Evolutionary conservation across 2,113 vertebrate genomes (phyloP).

Genomic region (Leptocoma aspasia): DNA sequence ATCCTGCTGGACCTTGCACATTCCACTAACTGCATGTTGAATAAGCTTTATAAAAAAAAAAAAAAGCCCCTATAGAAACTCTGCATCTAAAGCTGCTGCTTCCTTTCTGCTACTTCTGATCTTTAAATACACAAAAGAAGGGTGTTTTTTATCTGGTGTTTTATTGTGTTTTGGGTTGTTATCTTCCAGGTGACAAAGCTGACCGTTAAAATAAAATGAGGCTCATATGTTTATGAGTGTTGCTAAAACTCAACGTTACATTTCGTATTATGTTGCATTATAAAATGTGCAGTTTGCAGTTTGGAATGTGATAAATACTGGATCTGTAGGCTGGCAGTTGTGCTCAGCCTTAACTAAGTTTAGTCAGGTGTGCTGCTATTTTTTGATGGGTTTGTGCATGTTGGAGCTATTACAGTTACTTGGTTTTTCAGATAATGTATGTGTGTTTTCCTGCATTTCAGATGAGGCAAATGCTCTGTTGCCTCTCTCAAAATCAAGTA

Average conservation of each 20-base stretch:
- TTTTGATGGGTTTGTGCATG: background rate
- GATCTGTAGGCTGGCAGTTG: background rate
- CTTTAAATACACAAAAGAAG: background rate
- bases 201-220: background rate
- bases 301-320: background rate
- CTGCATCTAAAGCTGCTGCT: background rate
- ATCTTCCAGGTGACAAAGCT: background rate
- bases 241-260: background rate
- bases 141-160: background rate
- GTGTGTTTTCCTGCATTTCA: background rate
- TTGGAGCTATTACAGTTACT: background rate
- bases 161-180: background rate
- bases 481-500: background rate
- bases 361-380: background rate
- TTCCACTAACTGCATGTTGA: background rate
- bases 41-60: background rate
- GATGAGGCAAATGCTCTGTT: background rate
- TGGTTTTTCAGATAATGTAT: background rate
- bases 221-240: background rate
- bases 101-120: background rate
- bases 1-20: background rate
- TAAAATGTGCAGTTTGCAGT: background rate
- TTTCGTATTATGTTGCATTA: background rate
- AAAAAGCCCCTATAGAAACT: background rate
- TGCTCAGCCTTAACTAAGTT: background rate